A percentile compares a stretch with the other conserved stretches of the same genome.
Conservation (phyloP, 2,888 invertebrate genomes). For the Polymixis lichenea region DNA sequence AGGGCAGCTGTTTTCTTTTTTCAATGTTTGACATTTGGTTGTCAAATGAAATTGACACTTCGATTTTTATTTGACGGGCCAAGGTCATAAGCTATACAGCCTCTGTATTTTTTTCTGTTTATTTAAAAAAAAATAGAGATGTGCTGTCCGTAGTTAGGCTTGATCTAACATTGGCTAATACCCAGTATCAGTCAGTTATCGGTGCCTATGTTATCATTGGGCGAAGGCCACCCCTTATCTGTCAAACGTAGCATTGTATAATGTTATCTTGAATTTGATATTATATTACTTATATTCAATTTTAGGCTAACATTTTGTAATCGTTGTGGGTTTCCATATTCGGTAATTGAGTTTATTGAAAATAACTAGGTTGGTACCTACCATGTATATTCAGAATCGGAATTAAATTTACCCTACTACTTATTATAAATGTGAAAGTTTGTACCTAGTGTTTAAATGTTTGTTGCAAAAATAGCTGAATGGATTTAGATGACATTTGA, state of each 20-base stretch:
- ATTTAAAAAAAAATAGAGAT: not conserved
- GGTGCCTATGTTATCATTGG: conserved; percentile 52
- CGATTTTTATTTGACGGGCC: not conserved
- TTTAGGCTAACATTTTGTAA: conserved; percentile 36
- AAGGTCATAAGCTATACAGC: not conserved
- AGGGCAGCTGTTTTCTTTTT: not conserved
- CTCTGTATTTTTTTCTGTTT: conserved; percentile 5
- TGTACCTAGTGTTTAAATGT: too few relatives aligned
- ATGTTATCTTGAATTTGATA: conserved; percentile 54
- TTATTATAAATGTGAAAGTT: too few relatives aligned
- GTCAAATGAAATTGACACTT: not conserved
- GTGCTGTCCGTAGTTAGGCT: not conserved
- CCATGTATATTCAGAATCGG: too few relatives aligned
- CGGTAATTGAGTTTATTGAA: not conserved
- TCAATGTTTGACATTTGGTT: not conserved
- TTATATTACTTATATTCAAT: conserved; percentile 55
- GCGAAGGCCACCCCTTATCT: conserved; percentile 68
- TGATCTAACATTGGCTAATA: conserved; percentile 46
- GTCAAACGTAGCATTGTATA: conserved; percentile 56
- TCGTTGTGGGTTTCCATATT: conserved; percentile 14
- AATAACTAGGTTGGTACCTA: not conserved
- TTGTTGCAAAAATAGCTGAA: too few relatives aligned
- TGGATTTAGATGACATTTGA: too few relatives aligned
- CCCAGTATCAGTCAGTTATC: conserved; percentile 55
- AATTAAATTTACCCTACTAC: too few relatives aligned